phyloP scores from a whole-genome alignment of 2,797 vertebrate species.

The Echeneis naucrates region DNA sequence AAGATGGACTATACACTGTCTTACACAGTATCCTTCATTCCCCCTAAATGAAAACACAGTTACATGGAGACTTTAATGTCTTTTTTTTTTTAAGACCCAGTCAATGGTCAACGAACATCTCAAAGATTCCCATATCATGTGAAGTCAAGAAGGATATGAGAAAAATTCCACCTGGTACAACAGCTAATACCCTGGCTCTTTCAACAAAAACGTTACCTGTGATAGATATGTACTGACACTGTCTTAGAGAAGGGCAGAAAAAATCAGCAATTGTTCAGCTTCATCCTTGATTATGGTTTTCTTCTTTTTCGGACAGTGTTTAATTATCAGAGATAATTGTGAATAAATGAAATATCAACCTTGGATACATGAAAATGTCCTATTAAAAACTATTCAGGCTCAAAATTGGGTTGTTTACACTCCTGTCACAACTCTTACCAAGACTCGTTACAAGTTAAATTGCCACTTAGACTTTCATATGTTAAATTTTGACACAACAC shows the following conservation, averaged over 20 bases:
- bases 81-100: neutral
- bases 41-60: neutral
- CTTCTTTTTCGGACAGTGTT: neutral
- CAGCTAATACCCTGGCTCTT: neutral
- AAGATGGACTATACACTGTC: neutral
- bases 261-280: neutral
- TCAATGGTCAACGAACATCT: neutral
- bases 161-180: neutral
- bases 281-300: neutral
- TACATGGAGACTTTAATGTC: neutral
- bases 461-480: slow-evolving; percentile 29
- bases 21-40: slow-evolving; percentile 8
- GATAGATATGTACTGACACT: too few relatives aligned
- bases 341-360: neutral
- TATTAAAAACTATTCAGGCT: neutral
- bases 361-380: neutral
- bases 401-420: neutral
- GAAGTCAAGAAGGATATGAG: slow-evolving; percentile 1
- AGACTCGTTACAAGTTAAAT: slow-evolving; percentile 7
- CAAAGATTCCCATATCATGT: neutral
- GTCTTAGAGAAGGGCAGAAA: too few relatives aligned
- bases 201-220: neutral
- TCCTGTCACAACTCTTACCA: neutral
- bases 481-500: slow-evolving; percentile 14
- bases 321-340: slow-evolving; percentile 7